Conservation (phyloP, 2,797 vertebrate species). For the Epinephelus coioides region DNA sequence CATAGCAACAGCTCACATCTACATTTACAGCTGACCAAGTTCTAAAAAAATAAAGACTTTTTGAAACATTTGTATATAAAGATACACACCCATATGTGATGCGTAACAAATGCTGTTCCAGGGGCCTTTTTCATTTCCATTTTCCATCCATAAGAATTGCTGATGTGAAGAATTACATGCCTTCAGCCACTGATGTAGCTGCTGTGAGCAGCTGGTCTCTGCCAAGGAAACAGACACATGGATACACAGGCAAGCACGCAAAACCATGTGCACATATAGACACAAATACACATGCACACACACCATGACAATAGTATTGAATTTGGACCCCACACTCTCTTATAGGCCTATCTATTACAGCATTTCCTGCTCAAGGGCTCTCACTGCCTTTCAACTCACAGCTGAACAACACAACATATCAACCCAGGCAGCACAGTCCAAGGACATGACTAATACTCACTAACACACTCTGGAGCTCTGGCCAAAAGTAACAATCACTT, state of each 20-base stretch:
- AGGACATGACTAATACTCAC: conserved; percentile 35
- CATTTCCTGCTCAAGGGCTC: conserved; percentile 47
- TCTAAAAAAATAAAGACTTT: conserved; percentile 22
- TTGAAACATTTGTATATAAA: conserved; percentile 31
- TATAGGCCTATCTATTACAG: conserved; percentile 28
- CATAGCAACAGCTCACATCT: conserved; percentile 23
- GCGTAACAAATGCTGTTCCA: conserved; percentile 38
- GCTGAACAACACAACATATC: conserved; percentile 35
- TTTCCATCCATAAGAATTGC: conserved; percentile 52
- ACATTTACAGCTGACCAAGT: conserved; percentile 21
- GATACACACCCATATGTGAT: conserved; percentile 30
- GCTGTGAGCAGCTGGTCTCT: conserved; percentile 57
- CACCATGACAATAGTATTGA: conserved; percentile 23
- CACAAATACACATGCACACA: conserved; percentile 12
- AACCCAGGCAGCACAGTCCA: conserved; percentile 23
- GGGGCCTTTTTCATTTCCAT: conserved; percentile 39
- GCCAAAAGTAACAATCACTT: conserved; percentile 9
- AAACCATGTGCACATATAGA: conserved; percentile 20
- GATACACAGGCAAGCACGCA: conserved; percentile 16
- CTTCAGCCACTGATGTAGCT: conserved; percentile 40
- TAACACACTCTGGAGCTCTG: conserved; percentile 23
- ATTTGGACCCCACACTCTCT: not conserved
- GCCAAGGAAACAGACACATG: conserved; percentile 25
- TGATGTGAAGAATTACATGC: conserved; percentile 63
- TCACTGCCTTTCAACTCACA: conserved; percentile 39